Evolutionary conservation across 2,888 invertebrate species (phyloP), one percentile per base, ranked within the genome.

Genomic region (Trachelus stipa): DNA sequence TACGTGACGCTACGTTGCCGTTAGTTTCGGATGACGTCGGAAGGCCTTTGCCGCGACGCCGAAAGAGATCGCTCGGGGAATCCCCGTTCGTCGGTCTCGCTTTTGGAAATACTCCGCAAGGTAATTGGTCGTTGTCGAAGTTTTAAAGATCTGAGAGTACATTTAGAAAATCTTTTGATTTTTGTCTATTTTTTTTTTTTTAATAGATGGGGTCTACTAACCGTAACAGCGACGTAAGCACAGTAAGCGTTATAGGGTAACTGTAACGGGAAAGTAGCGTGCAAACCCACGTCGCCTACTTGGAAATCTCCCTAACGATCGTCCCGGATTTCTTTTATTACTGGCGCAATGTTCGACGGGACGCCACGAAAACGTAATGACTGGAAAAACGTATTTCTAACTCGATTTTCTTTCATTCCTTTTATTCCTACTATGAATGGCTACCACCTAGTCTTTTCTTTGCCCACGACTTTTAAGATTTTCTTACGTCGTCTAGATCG

Each of bases 241-340:
- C 56, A 0, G 23, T 56, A 56, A 71, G 12, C 71, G 71, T 71
- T 30, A 71, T 34, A 34, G 71, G 31, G 3, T 31, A 6, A 34
- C 33, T 23, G 12, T 23, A 33, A 33, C 71, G 71, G 33, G 31
- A 31, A 31, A 71, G 31, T 34, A 34, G 31, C 33, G 71, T 34
- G 71, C 31, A 34, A 71, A 71, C 71, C 31, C 31, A 33, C 33
- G 71, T 71, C 71, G 71, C 71, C 71, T 71, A 33, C 71, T 71
- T 71, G 33, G 71, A 34, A 71, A 71, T 71, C 71, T 71, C 71
- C 71, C 71, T 71, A 71, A 71, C 71, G 71, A 71, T 34, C 71
- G 71, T 71, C 71, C 33, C 31, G 71, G 71, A 71, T 71, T 71
- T 71, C 71, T 71, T 71, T 71, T 71, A 71, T 71, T 71, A 34